Conservation (phyloP, 2,888 invertebrate genomes). For the Sphaeridia pumilis region DNA sequence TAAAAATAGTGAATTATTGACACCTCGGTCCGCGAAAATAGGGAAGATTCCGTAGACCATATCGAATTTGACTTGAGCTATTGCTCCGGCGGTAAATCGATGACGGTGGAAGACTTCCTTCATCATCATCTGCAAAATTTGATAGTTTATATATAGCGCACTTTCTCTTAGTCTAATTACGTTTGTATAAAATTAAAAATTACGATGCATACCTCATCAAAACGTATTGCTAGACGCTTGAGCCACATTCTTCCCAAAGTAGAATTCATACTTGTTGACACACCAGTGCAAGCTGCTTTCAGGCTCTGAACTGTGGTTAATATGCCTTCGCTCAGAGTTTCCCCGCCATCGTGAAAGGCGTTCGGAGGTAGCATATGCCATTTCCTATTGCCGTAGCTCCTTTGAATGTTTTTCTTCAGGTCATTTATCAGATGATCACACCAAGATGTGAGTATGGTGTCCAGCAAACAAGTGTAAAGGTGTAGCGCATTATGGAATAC, state of each 20-base stretch:
- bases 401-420: slow-evolving; percentile 16
- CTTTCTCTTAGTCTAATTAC: no score
- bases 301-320: slow-evolving; percentile 17
- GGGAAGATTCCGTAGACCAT: slow-evolving; percentile 28
- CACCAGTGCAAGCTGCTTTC: slow-evolving; percentile 18
- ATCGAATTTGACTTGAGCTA: slow-evolving; percentile 22
- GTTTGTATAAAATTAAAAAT: background rate
- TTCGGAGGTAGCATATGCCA: slow-evolving; percentile 27
- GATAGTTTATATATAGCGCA: no score
- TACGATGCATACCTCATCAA: slow-evolving; percentile 19
- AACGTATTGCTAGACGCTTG: slow-evolving; percentile 24
- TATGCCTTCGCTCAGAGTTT: slow-evolving; percentile 16
- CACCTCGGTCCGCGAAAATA: slow-evolving; percentile 18
- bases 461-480: slow-evolving; percentile 24
- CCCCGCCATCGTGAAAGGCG: slow-evolving; percentile 8
- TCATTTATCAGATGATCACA: slow-evolving; percentile 16
- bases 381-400: slow-evolving; percentile 21
- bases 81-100: slow-evolving; percentile 24
- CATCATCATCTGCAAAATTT: slow-evolving; percentile 25
- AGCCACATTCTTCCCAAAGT: slow-evolving; percentile 25
- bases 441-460: slow-evolving; percentile 31
- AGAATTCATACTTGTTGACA: slow-evolving; percentile 22
- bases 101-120: slow-evolving; percentile 24
- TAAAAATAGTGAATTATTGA: slow-evolving; percentile 25
- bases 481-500: slow-evolving; percentile 26